Evolutionary conservation across 2,888 invertebrate species (phyloP).

Genomic region (Idaea straminata): DNA sequence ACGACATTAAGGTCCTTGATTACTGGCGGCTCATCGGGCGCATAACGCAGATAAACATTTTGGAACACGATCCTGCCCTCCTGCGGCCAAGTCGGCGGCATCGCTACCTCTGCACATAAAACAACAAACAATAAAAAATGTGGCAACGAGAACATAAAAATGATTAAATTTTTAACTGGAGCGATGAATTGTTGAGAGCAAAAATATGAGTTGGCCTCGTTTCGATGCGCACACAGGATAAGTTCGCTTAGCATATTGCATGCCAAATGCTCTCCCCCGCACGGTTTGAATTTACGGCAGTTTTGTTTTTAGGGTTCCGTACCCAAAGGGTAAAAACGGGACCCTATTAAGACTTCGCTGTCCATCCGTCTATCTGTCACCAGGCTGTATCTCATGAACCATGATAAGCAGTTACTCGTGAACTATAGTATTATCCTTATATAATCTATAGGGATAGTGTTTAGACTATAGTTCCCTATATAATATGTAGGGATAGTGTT

Average conservation of each 20-base stretch:
- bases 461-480: too few relatives aligned
- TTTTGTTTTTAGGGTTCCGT: not conserved
- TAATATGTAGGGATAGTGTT: too few relatives aligned
- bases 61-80: slow-evolving; percentile 81
- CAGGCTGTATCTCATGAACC: too few relatives aligned
- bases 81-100: slow-evolving; percentile 82
- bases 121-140: slow-evolving; percentile 23
- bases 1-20: slow-evolving; percentile 71
- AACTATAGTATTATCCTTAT: too few relatives aligned
- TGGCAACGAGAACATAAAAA: slow-evolving; percentile 25
- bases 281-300: not conserved
- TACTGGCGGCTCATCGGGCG: slow-evolving; percentile 81
- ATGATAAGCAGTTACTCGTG: too few relatives aligned
- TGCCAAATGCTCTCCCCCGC: not conserved
- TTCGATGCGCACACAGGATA: slow-evolving; percentile 15
- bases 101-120: slow-evolving; percentile 63
- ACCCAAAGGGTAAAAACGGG: too few relatives aligned
- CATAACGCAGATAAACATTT: slow-evolving; percentile 82
- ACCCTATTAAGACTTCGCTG: too few relatives aligned
- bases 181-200: slow-evolving; percentile 31
- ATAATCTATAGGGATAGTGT: too few relatives aligned
- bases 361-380: too few relatives aligned
- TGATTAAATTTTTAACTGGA: slow-evolving; percentile 28
- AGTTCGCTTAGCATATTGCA: slow-evolving; percentile 8
- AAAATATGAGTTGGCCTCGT: slow-evolving; percentile 20